Evolutionary conservation across 2,888 invertebrate species (phyloP).

Genomic region (Dasysyrphus albostriatus): DNA sequence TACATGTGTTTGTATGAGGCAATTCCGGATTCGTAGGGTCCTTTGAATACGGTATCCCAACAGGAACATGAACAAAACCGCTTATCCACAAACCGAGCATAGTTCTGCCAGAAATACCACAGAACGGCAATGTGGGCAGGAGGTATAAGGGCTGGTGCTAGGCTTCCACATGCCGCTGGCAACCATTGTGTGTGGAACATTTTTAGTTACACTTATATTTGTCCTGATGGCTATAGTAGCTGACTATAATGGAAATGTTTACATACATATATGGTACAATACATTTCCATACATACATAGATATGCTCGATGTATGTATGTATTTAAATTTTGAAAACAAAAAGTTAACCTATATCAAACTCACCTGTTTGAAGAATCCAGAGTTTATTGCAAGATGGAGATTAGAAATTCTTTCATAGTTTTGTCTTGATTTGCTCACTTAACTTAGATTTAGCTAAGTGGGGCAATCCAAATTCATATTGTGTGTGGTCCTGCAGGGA

Average conservation of each 20-base stretch:
- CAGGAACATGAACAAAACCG: conserved; percentile 89
- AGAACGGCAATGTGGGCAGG: conserved; percentile 87
- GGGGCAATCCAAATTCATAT: not conserved
- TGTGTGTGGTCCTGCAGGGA: not conserved
- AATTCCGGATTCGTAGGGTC: conserved; percentile 88
- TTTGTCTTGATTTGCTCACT: not conserved
- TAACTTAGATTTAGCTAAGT: not conserved
- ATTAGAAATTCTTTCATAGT: conserved; percentile 47
- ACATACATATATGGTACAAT: not conserved
- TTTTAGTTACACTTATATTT: conserved; percentile 20
- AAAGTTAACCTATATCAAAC: not conserved
- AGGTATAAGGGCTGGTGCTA: conserved; percentile 85
- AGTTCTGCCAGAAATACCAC: conserved; percentile 88
- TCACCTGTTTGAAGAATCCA: conserved; percentile 50
- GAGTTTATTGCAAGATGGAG: conserved; percentile 24
- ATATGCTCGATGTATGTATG: too few relatives aligned
- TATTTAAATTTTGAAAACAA: not conserved
- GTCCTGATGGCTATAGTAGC: not conserved
- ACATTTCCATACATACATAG: not conserved
- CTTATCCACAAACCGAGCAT: conserved; percentile 87
- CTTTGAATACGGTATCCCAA: conserved; percentile 92
- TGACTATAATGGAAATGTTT: conserved; percentile 15
- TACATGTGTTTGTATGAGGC: conserved; percentile 89
- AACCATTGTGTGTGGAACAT: conserved; percentile 83
- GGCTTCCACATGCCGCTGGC: conserved; percentile 82